Conservation (phyloP, 1,140 invertebrate genomes). For the Pararge aegeria region DNA sequence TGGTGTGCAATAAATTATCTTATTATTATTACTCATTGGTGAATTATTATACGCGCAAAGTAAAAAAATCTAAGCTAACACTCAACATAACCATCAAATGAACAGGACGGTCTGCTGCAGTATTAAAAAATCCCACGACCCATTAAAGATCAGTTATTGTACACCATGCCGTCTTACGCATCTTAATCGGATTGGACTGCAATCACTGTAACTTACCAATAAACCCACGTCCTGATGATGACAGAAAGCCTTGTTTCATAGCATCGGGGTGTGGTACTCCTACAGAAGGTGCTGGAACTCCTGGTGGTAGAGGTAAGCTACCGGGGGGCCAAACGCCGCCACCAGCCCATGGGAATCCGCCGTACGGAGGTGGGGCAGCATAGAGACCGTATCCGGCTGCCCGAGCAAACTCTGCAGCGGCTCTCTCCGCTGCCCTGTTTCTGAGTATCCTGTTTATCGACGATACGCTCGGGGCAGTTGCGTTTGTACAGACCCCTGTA, state of each 20-base stretch:
- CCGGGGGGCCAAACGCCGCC: constrained; percentile 75
- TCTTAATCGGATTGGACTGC: too few species aligned
- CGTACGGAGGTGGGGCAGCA: constrained; percentile 86
- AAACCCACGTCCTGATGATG: constrained; percentile 69
- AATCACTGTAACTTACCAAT: constrained; percentile 50
- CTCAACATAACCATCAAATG: too few species aligned
- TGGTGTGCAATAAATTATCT: too few species aligned
- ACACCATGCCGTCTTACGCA: too few species aligned
- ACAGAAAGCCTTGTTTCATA: constrained; percentile 81
- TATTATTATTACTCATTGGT: too few species aligned
- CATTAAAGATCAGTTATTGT: too few species aligned
- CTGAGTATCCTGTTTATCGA: constrained; percentile 95
- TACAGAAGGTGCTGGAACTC: constrained; percentile 73
- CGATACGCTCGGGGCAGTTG: constrained; percentile 93
- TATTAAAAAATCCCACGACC: too few species aligned
- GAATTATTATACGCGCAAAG: too few species aligned
- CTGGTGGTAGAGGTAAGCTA: constrained; percentile 75
- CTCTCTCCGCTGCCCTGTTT: constrained; percentile 95
- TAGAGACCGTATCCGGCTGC: constrained; percentile 94
- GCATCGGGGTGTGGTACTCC: constrained; percentile 77
- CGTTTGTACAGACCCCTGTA: constrained; percentile 91
- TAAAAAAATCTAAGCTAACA: too few species aligned
- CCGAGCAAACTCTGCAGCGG: constrained; percentile 94
- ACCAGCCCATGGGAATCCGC: constrained; percentile 81
- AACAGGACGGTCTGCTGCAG: too few species aligned